Evolutionary conservation across 2,113 vertebrate species (phyloP), one percentile per base, ranked within the genome.

Genomic region (Ciconia maguari): DNA sequence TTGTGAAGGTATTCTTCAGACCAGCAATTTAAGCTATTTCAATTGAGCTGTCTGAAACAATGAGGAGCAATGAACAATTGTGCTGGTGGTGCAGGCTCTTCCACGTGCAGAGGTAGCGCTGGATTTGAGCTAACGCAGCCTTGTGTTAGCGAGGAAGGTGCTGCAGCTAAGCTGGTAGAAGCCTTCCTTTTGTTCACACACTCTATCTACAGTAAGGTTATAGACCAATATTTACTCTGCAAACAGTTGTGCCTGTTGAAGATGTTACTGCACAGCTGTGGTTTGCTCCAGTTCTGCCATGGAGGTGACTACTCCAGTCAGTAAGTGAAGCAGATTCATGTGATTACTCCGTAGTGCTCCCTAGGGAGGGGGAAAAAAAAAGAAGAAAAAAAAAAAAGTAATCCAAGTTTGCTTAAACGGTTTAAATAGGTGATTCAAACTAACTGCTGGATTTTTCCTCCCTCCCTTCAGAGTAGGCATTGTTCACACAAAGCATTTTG

Each of bases 201-300:
- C 41, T 95, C 75, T 80, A 51, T 91, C 93, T 95, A 71, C 78
- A 58, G 87, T 93, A 92, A 90, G 92, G 87, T 90, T 93, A 77
- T 90, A 94, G 93, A 78, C 90, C 96, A 92, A 95, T 94, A 92
- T 97, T 96, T 91, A 85, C 94, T 96, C 84, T 96, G 96, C 96
- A 96, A 96, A 96, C 81, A 94, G 78, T 95, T 93, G 51, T 79
- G 93, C 82, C 90, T 88, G 62, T 93, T 94, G 92, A 96, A 97
- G 96, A 96, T 96, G 96, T 96, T 96, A 93, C 96, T 95, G 87
- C 92, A 95, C 90, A 88, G 85, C 90, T 79, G 87, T 94, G 85
- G 70, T 95, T 95, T 90, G 84, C 78, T 93, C 25, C 84, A 54
- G 62, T 90, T 95, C 82, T 95, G 84, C 91, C 58, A 34, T 11